These are phyloP conservation scores for Tapirus indicus DNA, from an alignment of 2,797 vertebrate genomes.

Conservation along the genomic window DNA sequence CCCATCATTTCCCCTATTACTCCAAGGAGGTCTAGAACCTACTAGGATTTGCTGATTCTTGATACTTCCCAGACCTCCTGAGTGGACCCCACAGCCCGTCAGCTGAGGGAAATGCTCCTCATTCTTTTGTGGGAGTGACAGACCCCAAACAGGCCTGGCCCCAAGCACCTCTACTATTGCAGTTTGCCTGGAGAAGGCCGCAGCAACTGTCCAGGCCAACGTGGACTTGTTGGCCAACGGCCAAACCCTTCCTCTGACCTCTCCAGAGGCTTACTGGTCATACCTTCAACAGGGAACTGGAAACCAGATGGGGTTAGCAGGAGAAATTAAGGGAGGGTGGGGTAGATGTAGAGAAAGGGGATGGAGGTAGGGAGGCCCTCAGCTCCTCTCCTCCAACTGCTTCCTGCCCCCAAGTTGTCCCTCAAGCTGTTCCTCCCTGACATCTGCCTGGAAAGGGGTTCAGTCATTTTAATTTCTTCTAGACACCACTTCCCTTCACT, in stretches of 20 bases:
- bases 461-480: background rate
- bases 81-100: background rate
- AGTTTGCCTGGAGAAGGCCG: background rate
- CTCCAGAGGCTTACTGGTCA: background rate
- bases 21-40: background rate
- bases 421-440: background rate
- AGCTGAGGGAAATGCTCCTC: background rate
- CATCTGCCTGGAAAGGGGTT: background rate
- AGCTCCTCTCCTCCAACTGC: background rate
- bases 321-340: background rate
- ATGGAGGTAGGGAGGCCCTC: background rate
- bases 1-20: conserved; percentile 9
- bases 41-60: background rate
- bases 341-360: background rate
- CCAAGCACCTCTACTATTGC: background rate
- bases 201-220: background rate
- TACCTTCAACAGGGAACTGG: background rate
- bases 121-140: background rate
- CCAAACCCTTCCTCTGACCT: background rate
- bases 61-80: background rate
- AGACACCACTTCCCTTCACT: background rate
- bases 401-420: background rate
- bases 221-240: background rate
- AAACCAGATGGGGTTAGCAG: background rate
- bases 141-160: background rate